phyloP scores from a whole-genome alignment of 2,113 vertebrate genomes.

The Cacatua alba region DNA sequence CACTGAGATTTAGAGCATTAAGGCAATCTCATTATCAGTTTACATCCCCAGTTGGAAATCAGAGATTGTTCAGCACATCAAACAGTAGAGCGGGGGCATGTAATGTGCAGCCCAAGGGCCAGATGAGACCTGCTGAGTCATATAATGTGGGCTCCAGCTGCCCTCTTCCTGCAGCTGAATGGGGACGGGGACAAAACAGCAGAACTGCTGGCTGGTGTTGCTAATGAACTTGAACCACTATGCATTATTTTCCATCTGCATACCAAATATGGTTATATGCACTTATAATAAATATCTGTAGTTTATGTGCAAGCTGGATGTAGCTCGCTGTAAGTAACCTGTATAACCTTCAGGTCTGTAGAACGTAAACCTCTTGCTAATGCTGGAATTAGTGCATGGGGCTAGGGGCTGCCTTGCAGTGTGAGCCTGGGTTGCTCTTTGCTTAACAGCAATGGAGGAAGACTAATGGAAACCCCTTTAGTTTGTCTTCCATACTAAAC shows the following conservation, averaged over 20 bases:
- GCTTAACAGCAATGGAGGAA: not conserved
- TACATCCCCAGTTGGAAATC: slow-evolving; percentile 47
- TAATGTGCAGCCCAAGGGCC: slow-evolving; percentile 50
- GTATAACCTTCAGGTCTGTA: not conserved
- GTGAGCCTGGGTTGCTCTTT: not conserved
- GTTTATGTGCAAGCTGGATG: not conserved
- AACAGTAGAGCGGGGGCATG: not conserved
- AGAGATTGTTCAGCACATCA: slow-evolving; percentile 38
- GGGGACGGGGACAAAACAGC: not conserved
- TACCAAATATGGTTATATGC: not conserved
- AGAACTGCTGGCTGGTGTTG: not conserved
- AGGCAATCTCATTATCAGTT: slow-evolving; percentile 58
- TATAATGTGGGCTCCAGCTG: slow-evolving; percentile 23
- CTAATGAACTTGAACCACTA: not conserved
- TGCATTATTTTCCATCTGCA: not conserved
- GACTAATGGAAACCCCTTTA: not conserved
- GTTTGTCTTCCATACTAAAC: not conserved
- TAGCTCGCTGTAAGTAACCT: not conserved
- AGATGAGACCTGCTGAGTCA: slow-evolving; percentile 47
- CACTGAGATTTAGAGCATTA: too few relatives aligned
- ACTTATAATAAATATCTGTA: not conserved
- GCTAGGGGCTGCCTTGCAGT: not conserved
- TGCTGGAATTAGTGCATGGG: not conserved
- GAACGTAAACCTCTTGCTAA: not conserved
- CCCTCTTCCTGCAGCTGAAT: not conserved